phyloP scores from a whole-genome alignment of 2,113 vertebrate species.

The Syngnathus scovelli region DNA sequence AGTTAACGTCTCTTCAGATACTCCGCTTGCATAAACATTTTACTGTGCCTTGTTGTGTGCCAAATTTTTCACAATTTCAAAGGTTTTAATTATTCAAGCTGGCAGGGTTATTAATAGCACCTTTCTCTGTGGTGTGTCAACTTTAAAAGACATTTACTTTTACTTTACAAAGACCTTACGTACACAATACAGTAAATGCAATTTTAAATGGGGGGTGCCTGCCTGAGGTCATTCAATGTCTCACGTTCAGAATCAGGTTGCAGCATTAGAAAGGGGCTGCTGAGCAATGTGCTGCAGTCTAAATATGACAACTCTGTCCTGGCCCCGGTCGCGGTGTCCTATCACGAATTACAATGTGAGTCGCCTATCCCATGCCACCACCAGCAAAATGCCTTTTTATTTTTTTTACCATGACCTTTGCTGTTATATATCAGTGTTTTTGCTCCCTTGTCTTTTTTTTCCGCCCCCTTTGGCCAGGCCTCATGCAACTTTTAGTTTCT shows the following conservation, averaged over 20 bases:
- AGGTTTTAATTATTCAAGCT: not conserved
- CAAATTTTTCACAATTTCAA: not conserved
- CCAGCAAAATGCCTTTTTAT: not conserved
- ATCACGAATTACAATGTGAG: conserved; percentile 4
- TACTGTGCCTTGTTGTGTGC: too few species aligned
- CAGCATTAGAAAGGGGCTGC: conserved; percentile 39
- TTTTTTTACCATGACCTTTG: conserved; percentile 43
- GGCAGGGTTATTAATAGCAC: not conserved
- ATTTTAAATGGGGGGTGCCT: conserved; percentile 22
- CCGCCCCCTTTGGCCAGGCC: conserved; percentile 55
- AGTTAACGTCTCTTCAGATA: not conserved
- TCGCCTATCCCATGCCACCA: not conserved
- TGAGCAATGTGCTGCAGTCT: conserved; percentile 17
- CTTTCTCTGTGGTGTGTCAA: not conserved
- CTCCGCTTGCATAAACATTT: not conserved
- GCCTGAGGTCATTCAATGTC: conserved; percentile 48
- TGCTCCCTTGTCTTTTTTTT: conserved; percentile 43
- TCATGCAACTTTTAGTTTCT: conserved; percentile 68
- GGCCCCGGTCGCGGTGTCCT: not conserved
- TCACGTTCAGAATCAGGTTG: conserved; percentile 59
- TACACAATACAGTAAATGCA: too few species aligned
- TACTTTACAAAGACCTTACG: not conserved
- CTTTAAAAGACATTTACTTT: conserved; percentile 12
- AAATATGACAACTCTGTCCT: conserved; percentile 5
- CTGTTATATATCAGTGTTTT: conserved; percentile 52